phyloP scores from a whole-genome alignment of 1,140 invertebrate genomes.

The Magallana angulata region DNA sequence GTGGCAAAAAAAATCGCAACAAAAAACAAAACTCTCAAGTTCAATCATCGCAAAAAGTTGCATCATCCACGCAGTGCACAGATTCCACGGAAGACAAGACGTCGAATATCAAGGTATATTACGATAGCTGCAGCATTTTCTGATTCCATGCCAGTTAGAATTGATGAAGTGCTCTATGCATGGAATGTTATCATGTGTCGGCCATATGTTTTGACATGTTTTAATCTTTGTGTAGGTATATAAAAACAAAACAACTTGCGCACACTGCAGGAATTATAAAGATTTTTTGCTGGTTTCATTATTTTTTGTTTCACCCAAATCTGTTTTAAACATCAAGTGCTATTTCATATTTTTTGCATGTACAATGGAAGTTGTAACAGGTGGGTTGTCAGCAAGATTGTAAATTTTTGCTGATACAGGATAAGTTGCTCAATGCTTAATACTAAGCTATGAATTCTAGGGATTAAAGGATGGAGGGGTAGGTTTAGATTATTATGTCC shows the following conservation, averaged over 20 bases:
- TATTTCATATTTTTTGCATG: too few relatives aligned
- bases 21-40: background rate
- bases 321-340: too few relatives aligned
- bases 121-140: background rate
- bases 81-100: background rate
- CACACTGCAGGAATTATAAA: too few relatives aligned
- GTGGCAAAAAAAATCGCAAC: background rate
- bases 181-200: constrained; percentile 19
- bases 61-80: background rate
- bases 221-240: background rate
- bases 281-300: too few relatives aligned
- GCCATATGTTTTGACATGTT: constrained; percentile 31
- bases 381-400: too few relatives aligned
- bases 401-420: too few relatives aligned
- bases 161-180: constrained; percentile 26
- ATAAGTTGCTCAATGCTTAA: too few relatives aligned
- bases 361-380: too few relatives aligned
- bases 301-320: too few relatives aligned
- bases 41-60: background rate
- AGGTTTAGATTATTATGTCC: too few relatives aligned
- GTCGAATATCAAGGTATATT: constrained; percentile 10
- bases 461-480: too few relatives aligned
- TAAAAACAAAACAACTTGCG: background rate
- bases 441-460: too few relatives aligned
- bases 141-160: constrained; percentile 16